A percentile compares a stretch with the other conserved stretches of the same genome.
Conservation (phyloP, 2,113 vertebrate genomes). For the Prinia subflava region DNA sequence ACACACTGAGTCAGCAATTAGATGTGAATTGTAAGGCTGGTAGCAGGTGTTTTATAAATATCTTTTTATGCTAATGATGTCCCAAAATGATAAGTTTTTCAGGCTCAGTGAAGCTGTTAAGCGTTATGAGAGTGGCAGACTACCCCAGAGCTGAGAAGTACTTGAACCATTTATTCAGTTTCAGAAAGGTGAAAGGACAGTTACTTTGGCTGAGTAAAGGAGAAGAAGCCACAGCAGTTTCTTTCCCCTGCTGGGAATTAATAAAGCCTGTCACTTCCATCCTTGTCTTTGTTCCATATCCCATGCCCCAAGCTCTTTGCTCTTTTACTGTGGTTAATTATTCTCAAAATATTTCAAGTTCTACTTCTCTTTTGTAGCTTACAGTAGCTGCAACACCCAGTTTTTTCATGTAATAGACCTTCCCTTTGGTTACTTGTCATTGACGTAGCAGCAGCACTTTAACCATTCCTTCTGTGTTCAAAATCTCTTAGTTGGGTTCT, state of each 20-base stretch:
- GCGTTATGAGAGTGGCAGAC: neutral
- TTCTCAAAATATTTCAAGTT: neutral
- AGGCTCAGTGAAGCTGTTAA: constrained; percentile 20
- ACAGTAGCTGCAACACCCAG: neutral
- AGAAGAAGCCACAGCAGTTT: neutral
- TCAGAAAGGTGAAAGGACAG: neutral
- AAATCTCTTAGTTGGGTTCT: neutral
- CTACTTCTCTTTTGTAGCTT: neutral
- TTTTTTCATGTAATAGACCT: neutral
- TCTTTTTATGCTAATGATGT: constrained; percentile 5
- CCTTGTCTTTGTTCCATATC: neutral
- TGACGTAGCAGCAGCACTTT: neutral
- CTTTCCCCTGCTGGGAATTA: neutral
- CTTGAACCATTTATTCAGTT: neutral
- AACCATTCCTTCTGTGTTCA: neutral
- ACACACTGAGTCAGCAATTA: neutral
- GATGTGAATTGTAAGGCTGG: neutral
- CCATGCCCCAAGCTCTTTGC: neutral
- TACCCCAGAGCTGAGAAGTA: neutral
- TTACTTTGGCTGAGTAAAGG: neutral
- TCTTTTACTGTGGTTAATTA: neutral
- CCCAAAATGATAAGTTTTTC: constrained; percentile 23
- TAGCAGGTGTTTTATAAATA: neutral
- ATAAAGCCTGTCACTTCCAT: neutral
- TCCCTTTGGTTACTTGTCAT: neutral